A percentile compares a stretch with the other conserved stretches of the same genome.
These are phyloP conservation scores for Junonia oenone DNA, from an alignment of 2,888 invertebrate species.

Conservation along the genomic window DNA sequence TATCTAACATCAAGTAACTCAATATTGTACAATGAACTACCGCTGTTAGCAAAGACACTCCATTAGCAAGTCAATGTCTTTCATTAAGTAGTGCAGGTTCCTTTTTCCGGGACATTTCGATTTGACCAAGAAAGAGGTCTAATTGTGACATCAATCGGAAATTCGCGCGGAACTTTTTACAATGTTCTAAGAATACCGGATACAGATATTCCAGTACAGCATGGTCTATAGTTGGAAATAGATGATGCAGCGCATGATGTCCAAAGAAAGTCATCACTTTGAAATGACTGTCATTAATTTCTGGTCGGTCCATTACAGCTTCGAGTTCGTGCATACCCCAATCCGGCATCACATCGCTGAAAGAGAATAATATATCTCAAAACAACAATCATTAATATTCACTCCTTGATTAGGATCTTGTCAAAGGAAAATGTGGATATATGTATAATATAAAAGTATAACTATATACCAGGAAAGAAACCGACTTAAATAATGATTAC, in stretches of 20 bases:
- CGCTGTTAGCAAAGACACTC: too few relatives aligned
- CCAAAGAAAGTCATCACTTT: conserved; percentile 86
- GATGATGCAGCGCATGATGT: conserved; percentile 87
- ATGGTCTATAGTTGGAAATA: conserved; percentile 90
- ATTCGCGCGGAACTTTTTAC: conserved; percentile 80
- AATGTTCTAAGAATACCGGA: conserved; percentile 80
- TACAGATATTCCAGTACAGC: conserved; percentile 82
- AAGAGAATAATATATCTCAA: too few relatives aligned
- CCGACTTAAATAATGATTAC: too few relatives aligned
- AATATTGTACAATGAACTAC: too few relatives aligned
- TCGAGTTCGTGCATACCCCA: conserved; percentile 90
- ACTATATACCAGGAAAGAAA: too few relatives aligned
- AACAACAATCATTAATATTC: too few relatives aligned
- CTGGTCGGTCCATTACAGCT: conserved; percentile 85
- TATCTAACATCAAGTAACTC: too few relatives aligned
- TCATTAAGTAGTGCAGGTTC: conserved; percentile 42
- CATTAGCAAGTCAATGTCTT: conserved; percentile 10
- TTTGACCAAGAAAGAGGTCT: conserved; percentile 57
- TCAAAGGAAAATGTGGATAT: too few relatives aligned
- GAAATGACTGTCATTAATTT: conserved; percentile 82
- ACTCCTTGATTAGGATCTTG: too few relatives aligned
- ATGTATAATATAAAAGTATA: too few relatives aligned
- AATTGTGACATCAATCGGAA: conserved; percentile 56
- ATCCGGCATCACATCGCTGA: conserved; percentile 74
- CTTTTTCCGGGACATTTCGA: conserved; percentile 48